Base-by-base conservation (phyloP, 1,140 invertebrate species). In the Rhyzopertha dominica region DNA sequence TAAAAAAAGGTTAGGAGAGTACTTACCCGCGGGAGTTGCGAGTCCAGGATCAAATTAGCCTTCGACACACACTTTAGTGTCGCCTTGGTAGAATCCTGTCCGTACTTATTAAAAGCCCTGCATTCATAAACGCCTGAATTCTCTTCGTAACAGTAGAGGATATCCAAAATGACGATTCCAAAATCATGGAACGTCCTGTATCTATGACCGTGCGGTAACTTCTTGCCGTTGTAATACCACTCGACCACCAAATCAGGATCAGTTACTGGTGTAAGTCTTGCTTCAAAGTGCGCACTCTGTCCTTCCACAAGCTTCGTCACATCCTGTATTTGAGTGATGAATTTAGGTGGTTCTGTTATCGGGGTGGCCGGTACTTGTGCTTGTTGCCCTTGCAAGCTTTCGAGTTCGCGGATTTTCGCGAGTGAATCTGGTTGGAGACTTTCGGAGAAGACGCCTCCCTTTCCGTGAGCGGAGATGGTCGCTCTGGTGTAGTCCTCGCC, bases 161-260 rank as follows among this genome's bases (percentile, higher is more conserved):
- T 95, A 59, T 97, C 94, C 44, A 98, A 74, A 55, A 95, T 93
- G 20, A 97, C 94, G 63, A 95, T 93, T 46, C 87, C 93, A 71
- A 98, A 97, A 65, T 98, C 94, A 65, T 97, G 91, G 82, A 95
- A 93, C 31, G 91, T 95, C 54, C 91, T 81, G 65, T 93, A 97
- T 44, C 93, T 82, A 72, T 96, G 92, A 17, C 93, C 93, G 66
- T 88, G 85, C 1, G 87, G 86, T 50, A 95, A 70, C 64, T 91
- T 91, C 66, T 92, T 88, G 37, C 90, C 91, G 67, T 96, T 92
- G 59, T 89, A 93, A 61, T 85, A 93, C 92, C 92, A 97, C 68
- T 95, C 90, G 5, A 98, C 91, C 58, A 84, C 85, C 40, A 97
- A 74, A 57, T 94, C 87, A 13, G 94, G 92, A 74, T 96, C 94